Percentiles rank a stretch among this genome's conserved stretches.
These are phyloP conservation scores for Brachionus sp. DNA, from an alignment of 1,140 invertebrate species.

Conservation along the genomic window DNA sequence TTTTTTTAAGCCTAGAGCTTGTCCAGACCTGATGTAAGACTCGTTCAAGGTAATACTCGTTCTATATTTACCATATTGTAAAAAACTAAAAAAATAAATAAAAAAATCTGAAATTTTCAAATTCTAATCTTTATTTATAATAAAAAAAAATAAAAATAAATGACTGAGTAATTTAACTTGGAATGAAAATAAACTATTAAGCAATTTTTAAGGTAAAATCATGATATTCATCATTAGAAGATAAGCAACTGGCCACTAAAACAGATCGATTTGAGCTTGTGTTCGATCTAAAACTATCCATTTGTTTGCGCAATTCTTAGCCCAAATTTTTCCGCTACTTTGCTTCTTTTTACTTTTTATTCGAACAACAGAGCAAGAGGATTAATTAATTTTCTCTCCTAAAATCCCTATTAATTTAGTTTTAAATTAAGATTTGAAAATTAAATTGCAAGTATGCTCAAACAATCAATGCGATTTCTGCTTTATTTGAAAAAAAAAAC, in stretches of 20 bases:
- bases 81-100: neutral
- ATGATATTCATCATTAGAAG: conserved; percentile 28
- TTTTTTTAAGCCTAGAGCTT: neutral
- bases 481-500: conserved; percentile 22
- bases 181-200: conserved; percentile 6
- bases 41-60: neutral
- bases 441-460: neutral
- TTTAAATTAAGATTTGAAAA: conserved; percentile 33
- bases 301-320: conserved; percentile 18
- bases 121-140: neutral
- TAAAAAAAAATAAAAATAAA: neutral
- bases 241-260: conserved; percentile 19
- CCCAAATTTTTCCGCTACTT: conserved; percentile 6
- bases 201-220: neutral
- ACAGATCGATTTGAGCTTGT: neutral
- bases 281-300: neutral
- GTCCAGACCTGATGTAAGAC: neutral
- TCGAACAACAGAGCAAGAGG: neutral
- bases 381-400: conserved; percentile 16
- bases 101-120: neutral
- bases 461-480: neutral
- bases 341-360: neutral
- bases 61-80: neutral
- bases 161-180: conserved; percentile 2
- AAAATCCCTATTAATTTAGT: neutral